Base-by-base conservation (phyloP, 2,797 vertebrate species). In the Acestrorhynchus altus region DNA sequence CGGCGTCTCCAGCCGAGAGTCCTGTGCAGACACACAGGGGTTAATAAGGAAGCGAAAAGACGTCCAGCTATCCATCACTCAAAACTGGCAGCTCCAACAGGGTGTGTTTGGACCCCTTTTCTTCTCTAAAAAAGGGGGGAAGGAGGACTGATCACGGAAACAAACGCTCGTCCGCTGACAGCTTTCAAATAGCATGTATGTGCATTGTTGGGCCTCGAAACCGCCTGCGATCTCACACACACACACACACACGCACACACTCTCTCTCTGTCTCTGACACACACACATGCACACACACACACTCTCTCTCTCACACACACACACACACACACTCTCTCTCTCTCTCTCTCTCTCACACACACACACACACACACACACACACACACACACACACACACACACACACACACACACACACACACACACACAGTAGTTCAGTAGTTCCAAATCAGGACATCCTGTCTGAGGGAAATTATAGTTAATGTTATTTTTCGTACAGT, bases 1-100 rank as follows among this genome's bases (percentile, higher is more conserved):
- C 87, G 85, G 72, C 89, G 87, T 84, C 85, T 87, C 90, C 88
- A 81, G 86, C 89, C 44, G 89, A 80, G 89, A 78, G 79, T 73
- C 87, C 85, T 86, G 83, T 40, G 76, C 81, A 82, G 86, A 78
- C 88, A 91, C 88, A 85, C 83, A 90, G 86, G 91, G 86, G 90
- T 92, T 92, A 90, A 92, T 86, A 70, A 85, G 47, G 65, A 85
- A 85, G 84, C 79, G 79, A 86, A 88, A 89, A 84, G 86, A 90
- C 87, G 87, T 77, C 69, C 87, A 88, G 59, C 87, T 81, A 92
- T 92, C 93, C 91, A 92, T 94, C 92, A 92, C 86, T 92, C 89
- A 90, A 85, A 87, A 20, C 28, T 80, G 85, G 81, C 83, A 84
- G 44, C 72, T 80, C 66, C 80, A 66, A 82, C 74, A 16, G 69